phyloP scores from a whole-genome alignment of 2,113 vertebrate species.

The Anarrhichthys ocellatus region DNA sequence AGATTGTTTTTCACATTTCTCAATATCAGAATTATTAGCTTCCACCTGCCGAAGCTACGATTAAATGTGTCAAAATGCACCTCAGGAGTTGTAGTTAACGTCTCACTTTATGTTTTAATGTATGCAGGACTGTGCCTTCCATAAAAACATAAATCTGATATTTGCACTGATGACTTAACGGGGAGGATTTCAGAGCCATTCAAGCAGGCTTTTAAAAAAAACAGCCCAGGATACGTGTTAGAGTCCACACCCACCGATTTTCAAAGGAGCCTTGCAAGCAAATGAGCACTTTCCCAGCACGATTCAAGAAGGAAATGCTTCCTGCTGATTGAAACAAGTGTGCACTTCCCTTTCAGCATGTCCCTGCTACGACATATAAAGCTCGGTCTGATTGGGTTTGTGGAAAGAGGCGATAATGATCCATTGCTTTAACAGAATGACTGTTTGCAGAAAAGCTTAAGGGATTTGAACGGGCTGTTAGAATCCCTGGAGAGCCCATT shows the following conservation, averaged over 20 bases:
- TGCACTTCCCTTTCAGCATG: background rate
- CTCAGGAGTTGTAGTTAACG: background rate
- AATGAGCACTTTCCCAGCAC: background rate
- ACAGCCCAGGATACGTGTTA: background rate
- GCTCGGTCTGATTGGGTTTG: constrained; percentile 42
- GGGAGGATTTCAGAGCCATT: background rate
- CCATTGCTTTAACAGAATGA: constrained; percentile 34
- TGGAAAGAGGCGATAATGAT: constrained; percentile 41
- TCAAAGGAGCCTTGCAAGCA: constrained; percentile 1
- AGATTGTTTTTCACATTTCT: background rate
- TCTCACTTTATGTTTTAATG: background rate
- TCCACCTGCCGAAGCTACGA: background rate
- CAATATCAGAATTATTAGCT: background rate
- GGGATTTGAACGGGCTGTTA: constrained; percentile 46
- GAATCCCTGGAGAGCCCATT: constrained; percentile 61
- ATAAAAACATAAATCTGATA: background rate
- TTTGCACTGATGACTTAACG: background rate
- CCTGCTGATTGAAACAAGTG: constrained; percentile 40
- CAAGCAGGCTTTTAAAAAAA: background rate
- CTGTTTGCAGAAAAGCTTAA: constrained; percentile 53
- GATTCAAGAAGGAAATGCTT: constrained; percentile 6
- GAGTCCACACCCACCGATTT: constrained; percentile 4
- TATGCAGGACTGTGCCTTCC: background rate
- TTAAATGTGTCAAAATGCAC: background rate
- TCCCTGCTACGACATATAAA: constrained; percentile 27